phyloP scores from a whole-genome alignment of 2,888 invertebrate species.

The Noctua comes region DNA sequence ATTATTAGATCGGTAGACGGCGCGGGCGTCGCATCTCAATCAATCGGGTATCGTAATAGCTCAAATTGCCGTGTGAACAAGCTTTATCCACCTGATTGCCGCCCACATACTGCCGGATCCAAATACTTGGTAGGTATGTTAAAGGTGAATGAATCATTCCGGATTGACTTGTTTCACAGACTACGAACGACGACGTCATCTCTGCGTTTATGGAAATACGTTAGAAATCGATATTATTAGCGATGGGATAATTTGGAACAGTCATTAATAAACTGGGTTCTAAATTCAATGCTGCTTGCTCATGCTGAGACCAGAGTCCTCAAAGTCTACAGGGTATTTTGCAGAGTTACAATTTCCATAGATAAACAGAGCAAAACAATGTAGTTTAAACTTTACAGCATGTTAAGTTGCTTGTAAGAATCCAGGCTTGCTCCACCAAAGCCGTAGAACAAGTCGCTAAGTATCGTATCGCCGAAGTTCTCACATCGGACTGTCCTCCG shows the following conservation, averaged over 20 bases:
- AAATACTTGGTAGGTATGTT: conserved; percentile 68
- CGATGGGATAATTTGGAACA: conserved; percentile 46
- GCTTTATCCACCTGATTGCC: conserved; percentile 79
- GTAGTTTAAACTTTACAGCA: conserved; percentile 60
- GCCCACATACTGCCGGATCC: conserved; percentile 76
- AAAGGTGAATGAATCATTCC: conserved; percentile 75
- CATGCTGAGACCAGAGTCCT: not conserved
- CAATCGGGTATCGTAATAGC: conserved; percentile 77
- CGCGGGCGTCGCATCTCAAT: conserved; percentile 75
- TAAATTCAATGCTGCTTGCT: conserved; percentile 23
- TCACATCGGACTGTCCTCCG: conserved; percentile 65
- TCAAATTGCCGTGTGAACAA: conserved; percentile 81
- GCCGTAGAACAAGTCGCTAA: conserved; percentile 71
- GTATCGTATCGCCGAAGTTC: conserved; percentile 71
- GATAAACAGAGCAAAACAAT: conserved; percentile 25
- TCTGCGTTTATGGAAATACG: conserved; percentile 63
- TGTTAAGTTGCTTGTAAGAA: conserved; percentile 66
- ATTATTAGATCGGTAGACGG: conserved; percentile 70
- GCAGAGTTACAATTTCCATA: conserved; percentile 6
- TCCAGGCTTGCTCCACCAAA: conserved; percentile 63
- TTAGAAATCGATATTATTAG: conserved; percentile 61
- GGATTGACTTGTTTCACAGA: conserved; percentile 66
- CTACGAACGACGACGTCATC: conserved; percentile 69
- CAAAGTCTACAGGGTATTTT: not conserved
- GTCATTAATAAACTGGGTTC: conserved; percentile 27